Evolutionary conservation across 2,113 vertebrate genomes (phyloP).

Genomic region (Sprattus sprattus): DNA sequence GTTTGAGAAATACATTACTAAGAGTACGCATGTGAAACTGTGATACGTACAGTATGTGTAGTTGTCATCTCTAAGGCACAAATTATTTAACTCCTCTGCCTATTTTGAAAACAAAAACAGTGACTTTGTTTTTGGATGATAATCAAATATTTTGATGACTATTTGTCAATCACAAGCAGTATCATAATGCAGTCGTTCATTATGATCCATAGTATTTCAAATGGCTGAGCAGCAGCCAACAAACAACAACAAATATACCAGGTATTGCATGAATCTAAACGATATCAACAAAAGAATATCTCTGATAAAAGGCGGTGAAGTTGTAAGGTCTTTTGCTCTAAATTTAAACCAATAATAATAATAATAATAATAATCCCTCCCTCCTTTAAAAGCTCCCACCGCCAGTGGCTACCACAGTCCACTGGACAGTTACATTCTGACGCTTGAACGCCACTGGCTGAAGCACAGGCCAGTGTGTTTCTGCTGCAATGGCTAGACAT

Average conservation of each 20-base stretch:
- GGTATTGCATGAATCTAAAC: neutral
- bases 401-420: neutral
- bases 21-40: neutral
- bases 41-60: conserved; percentile 20
- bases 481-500: neutral
- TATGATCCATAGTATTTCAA: neutral
- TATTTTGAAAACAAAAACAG: conserved; percentile 18
- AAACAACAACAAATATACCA: neutral
- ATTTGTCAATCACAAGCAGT: conserved; percentile 27
- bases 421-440: conserved; percentile 8
- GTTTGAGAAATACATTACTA: neutral
- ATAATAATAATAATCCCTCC: neutral
- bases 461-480: neutral
- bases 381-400: conserved; percentile 4
- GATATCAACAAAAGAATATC: neutral
- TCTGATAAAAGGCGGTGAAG: conserved; percentile 29
- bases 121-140: neutral
- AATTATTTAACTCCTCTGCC: conserved; percentile 42
- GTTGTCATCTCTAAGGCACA: conserved; percentile 70
- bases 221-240: neutral
- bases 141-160: neutral
- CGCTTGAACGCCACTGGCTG: neutral
- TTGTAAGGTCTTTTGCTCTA: conserved; percentile 28
- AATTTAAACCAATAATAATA: conserved; percentile 18
- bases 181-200: conserved; percentile 15